These are phyloP conservation scores for Drosophila austrosaltans DNA, from an alignment of 2,888 invertebrate species.

Conservation along the genomic window DNA sequence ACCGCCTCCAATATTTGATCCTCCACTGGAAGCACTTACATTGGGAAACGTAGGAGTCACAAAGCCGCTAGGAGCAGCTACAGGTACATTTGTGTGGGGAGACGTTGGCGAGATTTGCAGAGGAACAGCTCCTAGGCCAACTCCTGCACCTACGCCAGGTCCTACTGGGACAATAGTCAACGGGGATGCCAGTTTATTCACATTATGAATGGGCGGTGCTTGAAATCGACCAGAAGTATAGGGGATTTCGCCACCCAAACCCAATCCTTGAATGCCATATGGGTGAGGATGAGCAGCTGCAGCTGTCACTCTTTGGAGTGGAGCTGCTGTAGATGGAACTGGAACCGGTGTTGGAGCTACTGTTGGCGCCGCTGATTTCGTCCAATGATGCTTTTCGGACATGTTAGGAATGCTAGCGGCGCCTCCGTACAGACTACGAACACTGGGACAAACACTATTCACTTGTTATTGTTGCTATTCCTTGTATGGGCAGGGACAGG, in stretches of 20 bases:
- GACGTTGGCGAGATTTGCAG: constrained; percentile 66
- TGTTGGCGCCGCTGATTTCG: constrained; percentile 70
- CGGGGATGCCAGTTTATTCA: constrained; percentile 47
- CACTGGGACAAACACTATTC: constrained; percentile 15
- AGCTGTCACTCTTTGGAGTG: constrained; percentile 20
- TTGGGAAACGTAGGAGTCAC: constrained; percentile 74
- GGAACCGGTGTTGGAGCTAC: constrained; percentile 47
- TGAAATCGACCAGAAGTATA: constrained; percentile 75
- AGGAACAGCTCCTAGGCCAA: constrained; percentile 16
- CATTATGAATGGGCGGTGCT: constrained; percentile 65
- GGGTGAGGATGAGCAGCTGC: constrained; percentile 31
- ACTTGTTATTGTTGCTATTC: constrained; percentile 28
- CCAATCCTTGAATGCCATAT: constrained; percentile 52
- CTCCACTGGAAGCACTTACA: constrained; percentile 46
- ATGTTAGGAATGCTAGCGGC: constrained; percentile 69
- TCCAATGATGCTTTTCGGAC: constrained; percentile 83
- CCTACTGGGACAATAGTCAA: constrained; percentile 56
- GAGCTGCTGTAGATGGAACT: constrained; percentile 35
- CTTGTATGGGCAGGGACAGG: constrained; percentile 19
- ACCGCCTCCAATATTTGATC: constrained; percentile 21
- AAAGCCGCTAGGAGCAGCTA: constrained; percentile 77
- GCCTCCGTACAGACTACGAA: constrained; percentile 27
- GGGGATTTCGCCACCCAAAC: constrained; percentile 53
- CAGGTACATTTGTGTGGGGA: constrained; percentile 75
- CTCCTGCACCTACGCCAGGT: constrained; percentile 8